phyloP scores from a whole-genome alignment of 2,113 vertebrate species.

The Corvus cornix region DNA sequence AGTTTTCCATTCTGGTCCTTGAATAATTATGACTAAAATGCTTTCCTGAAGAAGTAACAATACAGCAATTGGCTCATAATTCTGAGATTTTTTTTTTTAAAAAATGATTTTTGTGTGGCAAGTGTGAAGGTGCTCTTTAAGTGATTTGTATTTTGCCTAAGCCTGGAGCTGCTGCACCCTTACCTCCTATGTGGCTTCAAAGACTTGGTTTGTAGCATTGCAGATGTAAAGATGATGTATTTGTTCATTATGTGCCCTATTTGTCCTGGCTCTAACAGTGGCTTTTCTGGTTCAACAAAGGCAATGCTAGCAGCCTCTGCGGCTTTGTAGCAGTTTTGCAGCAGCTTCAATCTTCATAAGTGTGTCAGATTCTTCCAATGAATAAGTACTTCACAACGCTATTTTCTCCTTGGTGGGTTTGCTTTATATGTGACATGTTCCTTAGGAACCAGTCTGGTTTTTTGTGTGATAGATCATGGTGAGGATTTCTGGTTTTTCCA shows the following conservation, averaged over 20 bases:
- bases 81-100: not conserved
- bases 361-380: not conserved
- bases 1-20: not conserved
- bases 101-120: not conserved
- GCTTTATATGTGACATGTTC: not conserved
- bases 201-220: not conserved
- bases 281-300: not conserved
- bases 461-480: not conserved
- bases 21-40: not conserved
- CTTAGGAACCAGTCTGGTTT: not conserved
- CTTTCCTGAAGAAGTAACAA: not conserved
- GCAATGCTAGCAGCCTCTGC: not conserved
- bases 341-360: not conserved
- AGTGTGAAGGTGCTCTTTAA: not conserved
- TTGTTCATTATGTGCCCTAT: not conserved
- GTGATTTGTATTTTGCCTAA: not conserved
- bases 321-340: not conserved
- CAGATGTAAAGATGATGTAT: constrained; percentile 9
- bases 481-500: not conserved
- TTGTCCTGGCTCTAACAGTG: not conserved
- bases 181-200: not conserved
- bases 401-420: not conserved
- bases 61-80: not conserved
- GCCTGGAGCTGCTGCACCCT: not conserved
- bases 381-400: not conserved